Percentiles rank a stretch among this genome's conserved stretches.
phyloP scores from a whole-genome alignment of 2,888 invertebrate genomes.

The Drosophila nr. perissopoda region DNA sequence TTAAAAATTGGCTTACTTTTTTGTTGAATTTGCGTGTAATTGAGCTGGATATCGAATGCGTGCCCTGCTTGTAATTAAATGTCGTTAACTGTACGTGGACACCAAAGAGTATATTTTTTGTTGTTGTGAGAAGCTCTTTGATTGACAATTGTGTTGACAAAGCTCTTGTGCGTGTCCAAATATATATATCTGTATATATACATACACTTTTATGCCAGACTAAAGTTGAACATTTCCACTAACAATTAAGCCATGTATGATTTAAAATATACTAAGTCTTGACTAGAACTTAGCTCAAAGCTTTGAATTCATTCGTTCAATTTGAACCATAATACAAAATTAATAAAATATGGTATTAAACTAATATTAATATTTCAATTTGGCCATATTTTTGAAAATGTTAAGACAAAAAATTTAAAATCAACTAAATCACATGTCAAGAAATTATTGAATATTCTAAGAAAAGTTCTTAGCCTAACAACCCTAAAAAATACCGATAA shows the following conservation, averaged over 20 bases:
- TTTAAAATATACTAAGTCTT: not conserved
- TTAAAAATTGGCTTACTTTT: conserved; percentile 34
- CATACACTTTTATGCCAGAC: not conserved
- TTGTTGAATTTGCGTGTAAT: conserved; percentile 48
- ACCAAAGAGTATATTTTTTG: conserved; percentile 16
- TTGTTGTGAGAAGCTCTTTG: conserved; percentile 21
- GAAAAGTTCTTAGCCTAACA: not conserved
- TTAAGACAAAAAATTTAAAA: not conserved
- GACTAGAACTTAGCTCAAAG: not conserved
- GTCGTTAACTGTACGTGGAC: conserved; percentile 30
- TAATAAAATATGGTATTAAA: too few species aligned
- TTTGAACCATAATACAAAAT: not conserved
- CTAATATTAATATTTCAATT: not conserved
- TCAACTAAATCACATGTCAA: not conserved
- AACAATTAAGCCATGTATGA: too few species aligned
- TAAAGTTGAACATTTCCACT: not conserved
- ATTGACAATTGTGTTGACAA: conserved; percentile 31
- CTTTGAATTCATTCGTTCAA: not conserved
- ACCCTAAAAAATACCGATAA: not conserved
- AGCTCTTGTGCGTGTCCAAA: not conserved
- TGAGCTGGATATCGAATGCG: conserved; percentile 48
- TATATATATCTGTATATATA: not conserved
- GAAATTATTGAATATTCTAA: not conserved
- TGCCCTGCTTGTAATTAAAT: conserved; percentile 55
- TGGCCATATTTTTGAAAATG: not conserved